Evolutionary conservation across 2,113 vertebrate species (phyloP), one percentile per base, ranked within the genome.

Genomic region (Ceyx cyanopectus): DNA sequence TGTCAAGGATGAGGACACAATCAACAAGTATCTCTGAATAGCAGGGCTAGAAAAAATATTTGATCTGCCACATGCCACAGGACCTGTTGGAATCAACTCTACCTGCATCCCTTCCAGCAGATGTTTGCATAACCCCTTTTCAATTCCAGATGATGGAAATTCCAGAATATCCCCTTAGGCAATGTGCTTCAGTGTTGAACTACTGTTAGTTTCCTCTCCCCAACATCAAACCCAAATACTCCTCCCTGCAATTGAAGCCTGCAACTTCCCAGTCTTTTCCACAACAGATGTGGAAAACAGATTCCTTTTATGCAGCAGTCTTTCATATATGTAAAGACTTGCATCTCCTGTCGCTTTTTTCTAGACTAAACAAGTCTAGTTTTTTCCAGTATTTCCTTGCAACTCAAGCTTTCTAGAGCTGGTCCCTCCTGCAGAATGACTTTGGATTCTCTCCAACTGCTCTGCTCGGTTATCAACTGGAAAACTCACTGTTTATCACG

Each of bases 281-380:
- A 77, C 87, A 90, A 60, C 30, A 74, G 90, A 46, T 43, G 8
- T 43, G 82, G 87, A 91, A 93, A 96, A 95, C 41, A 82, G 87
- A 95, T 95, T 94, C 87, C 29, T 72, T 68, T 85, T 83, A 0
- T 41, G 34, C 37, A 34, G 75, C 8, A 6, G 66, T 70, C 75
- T 66, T 77, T 63, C 43, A 34, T 11, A 27, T 76, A 56, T 77
- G 58, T 87, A n/a, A 92, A 89, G 84, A 67, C 61, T 80, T 94
- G 82, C 66, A 82, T 85, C 72, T 95, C 72, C 66, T 91, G 94
- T 90, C 94, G 74, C 63, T 89, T 87, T 56, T 81, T 72, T 63
- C 72, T 85, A 96, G 95, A 95, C 95, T 95, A 96, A 96, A 96
- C 94, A 95, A 51, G 43, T 12, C 23, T 72, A 29, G 23, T 50